Base-by-base conservation (phyloP, 2,888 invertebrate species). In the Leptarthrus brevirostris region DNA sequence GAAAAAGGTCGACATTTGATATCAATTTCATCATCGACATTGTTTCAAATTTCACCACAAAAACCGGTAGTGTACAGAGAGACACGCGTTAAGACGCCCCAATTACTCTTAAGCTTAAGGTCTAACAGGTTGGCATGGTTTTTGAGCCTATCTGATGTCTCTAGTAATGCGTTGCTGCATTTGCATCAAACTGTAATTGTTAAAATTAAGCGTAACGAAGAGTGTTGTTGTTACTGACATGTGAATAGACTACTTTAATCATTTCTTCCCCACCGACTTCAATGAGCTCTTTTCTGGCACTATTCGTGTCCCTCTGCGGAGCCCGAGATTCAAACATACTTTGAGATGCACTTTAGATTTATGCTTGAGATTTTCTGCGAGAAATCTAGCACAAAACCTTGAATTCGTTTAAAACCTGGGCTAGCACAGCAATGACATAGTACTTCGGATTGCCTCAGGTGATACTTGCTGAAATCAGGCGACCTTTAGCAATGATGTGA, bases 391-490 rank as follows among this genome's bases (percentile, higher is more conserved):
- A 54, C 54, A 30, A 18, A 30, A 26, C 54, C 54, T 54, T 54
- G 54, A 26, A 26, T 26, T 54, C 5, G 20, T 18, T 52, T 16
- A 20, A 18, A 52, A 40, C 52, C 52, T 52, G 52, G 52, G 54
- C n/a, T 54, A 54, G 30, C 54, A 54, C 54, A 54, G 54, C 54
- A 54, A 54, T 54, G 54, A 54, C 54, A 54, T 54, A 54, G 54
- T 54, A 54, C 54, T 54, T 54, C 54, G 26, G 30, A 54, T 24
- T 54, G 54, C 54, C 26, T 30, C 54, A 54, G 30, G 54, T 30
- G 24, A 6, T 52, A 30, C 30, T 24, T 54, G 54, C 14, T 24
- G 54, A 54, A 54, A 54, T 54, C 54, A 18, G 54, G 18, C 26
- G 54, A 54, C 54, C 54, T 54, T 54, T 54, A 30, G 14, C 26